Percentiles rank a stretch among this genome's conserved stretches.
Evolutionary conservation across 2,113 vertebrate genomes (phyloP).

Genomic region (Varanus komodoensis): DNA sequence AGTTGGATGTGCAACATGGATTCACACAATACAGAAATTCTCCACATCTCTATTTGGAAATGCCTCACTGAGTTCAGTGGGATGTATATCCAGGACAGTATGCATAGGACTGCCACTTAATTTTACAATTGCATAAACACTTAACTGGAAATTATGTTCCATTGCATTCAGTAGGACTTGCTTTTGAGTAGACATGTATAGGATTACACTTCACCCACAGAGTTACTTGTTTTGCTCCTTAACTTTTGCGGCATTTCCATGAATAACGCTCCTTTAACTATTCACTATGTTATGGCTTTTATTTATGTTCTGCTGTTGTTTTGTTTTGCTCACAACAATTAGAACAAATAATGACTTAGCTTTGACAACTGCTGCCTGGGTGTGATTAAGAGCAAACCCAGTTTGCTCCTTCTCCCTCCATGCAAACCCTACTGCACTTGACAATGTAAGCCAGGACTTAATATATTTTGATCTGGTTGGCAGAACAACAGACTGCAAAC

Average conservation of each 20-base stretch:
- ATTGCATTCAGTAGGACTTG: too few species aligned
- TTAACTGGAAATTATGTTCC: too few species aligned
- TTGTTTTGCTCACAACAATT: not conserved
- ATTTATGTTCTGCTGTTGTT: not conserved
- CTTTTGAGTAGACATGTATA: not conserved
- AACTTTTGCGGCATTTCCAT: not conserved
- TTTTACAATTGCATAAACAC: too few species aligned
- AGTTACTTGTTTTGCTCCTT: not conserved
- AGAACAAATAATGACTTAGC: not conserved
- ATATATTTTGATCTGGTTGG: not conserved
- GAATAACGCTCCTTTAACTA: not conserved
- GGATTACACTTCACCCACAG: not conserved
- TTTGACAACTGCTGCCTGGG: not conserved
- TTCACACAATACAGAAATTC: too few species aligned
- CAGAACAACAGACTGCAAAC: constrained; percentile 21
- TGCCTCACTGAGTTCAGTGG: too few species aligned
- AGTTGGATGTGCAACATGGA: too few species aligned
- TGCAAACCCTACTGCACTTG: not conserved
- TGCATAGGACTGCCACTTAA: too few species aligned
- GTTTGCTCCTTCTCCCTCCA: not conserved
- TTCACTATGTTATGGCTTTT: not conserved
- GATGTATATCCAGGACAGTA: too few species aligned
- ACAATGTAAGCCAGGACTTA: not conserved
- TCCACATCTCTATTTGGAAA: too few species aligned
- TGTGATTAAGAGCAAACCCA: not conserved